Evolutionary conservation across 2,797 vertebrate genomes (phyloP).

Genomic region (Masticophis lateralis): DNA sequence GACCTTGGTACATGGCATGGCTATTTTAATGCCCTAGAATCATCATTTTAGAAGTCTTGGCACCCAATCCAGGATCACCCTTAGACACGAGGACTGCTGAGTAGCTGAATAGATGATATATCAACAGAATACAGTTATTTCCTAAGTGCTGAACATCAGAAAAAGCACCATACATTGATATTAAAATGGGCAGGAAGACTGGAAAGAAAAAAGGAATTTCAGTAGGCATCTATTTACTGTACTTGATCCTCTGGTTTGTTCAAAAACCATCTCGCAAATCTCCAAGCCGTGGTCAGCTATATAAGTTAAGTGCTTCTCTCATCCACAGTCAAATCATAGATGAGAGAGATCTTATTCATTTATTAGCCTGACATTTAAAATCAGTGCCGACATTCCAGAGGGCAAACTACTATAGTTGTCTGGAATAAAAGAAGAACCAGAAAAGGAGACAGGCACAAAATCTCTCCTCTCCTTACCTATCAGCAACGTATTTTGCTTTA

Average conservation of each 20-base stretch:
- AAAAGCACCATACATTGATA: not conserved
- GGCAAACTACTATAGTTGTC: not conserved
- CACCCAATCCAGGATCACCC: not conserved
- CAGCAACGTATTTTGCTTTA: not conserved
- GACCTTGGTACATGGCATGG: not conserved
- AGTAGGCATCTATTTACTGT: not conserved
- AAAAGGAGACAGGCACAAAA: not conserved
- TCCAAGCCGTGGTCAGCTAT: not conserved
- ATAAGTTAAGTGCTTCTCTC: not conserved
- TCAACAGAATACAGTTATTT: not conserved
- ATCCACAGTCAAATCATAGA: not conserved
- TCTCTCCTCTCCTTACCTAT: not conserved
- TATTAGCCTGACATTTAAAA: not conserved
- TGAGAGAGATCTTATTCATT: not conserved
- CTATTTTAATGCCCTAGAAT: not conserved
- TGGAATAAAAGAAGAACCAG: not conserved
- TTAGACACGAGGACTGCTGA: not conserved
- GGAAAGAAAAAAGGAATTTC: not conserved
- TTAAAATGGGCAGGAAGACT: not conserved
- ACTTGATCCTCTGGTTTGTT: not conserved
- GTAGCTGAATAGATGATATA: not conserved
- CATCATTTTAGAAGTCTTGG: not conserved
- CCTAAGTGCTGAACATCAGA: not conserved
- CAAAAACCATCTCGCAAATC: not conserved
- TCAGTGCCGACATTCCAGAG: not conserved